Percentiles rank a stretch among this genome's conserved stretches.
phyloP scores from a whole-genome alignment of 2,797 vertebrate species.

The Lateolabrax maculatus region DNA sequence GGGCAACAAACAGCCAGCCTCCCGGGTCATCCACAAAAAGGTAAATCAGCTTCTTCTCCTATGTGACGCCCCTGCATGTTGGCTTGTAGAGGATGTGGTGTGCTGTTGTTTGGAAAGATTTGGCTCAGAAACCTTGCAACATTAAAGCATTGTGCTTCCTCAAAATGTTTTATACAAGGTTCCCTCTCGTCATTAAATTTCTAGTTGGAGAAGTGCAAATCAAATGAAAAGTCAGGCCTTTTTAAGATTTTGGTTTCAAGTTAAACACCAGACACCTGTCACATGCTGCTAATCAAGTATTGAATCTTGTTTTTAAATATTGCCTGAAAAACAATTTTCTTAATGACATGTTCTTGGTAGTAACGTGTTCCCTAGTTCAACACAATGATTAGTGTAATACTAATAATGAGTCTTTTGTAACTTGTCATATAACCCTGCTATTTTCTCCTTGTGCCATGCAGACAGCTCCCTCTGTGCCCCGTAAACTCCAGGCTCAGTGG shows the following conservation, averaged over 20 bases:
- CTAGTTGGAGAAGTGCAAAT: neutral
- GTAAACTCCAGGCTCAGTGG: conserved; percentile 92
- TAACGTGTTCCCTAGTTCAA: neutral
- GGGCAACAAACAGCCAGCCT: conserved; percentile 88
- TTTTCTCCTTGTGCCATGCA: conserved; percentile 27
- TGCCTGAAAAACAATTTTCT: neutral
- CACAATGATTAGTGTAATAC: neutral
- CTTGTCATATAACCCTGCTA: neutral
- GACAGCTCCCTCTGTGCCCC: conserved; percentile 86
- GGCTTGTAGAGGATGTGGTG: neutral
- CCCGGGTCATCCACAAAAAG: conserved; percentile 89
- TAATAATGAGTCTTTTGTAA: neutral
- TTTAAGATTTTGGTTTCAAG: neutral
- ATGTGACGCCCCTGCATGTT: accelerated
- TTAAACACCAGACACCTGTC: neutral
- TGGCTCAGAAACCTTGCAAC: neutral
- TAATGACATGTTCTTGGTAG: neutral
- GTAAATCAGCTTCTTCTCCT: conserved; percentile 72
- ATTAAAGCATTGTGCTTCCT: conserved; percentile 15
- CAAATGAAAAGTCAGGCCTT: neutral
- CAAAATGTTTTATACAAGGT: conserved; percentile 1
- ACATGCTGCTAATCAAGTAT: neutral
- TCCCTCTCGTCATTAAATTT: neutral
- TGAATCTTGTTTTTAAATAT: neutral
- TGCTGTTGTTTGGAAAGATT: conserved; percentile 1